A percentile compares a stretch with the other conserved stretches of the same genome.
These are phyloP conservation scores for Macrostomum lignano DNA, from an alignment of 1,140 invertebrate species.

Conservation along the genomic window DNA sequence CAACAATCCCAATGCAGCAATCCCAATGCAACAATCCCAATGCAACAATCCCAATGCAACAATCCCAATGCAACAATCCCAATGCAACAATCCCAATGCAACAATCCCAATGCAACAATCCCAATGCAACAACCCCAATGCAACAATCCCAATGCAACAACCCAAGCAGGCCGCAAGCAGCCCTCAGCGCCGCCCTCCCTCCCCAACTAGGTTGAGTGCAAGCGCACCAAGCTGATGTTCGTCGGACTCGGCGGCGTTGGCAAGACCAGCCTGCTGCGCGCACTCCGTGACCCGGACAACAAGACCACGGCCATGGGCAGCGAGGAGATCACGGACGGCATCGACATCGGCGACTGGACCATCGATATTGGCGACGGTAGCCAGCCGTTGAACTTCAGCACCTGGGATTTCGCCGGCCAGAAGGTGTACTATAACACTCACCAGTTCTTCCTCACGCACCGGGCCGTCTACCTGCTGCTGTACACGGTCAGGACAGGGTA, in stretches of 20 bases:
- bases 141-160: too few species aligned
- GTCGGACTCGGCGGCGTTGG: conserved; percentile 24
- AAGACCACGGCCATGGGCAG: conserved; percentile 11
- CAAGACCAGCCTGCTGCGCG: conserved; percentile 19
- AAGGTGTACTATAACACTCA: conserved; percentile 28
- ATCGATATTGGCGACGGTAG: conserved; percentile 8
- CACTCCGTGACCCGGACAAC: conserved; percentile 10
- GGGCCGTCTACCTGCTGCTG: conserved; percentile 21
- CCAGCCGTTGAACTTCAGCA: conserved; percentile 8
- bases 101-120: too few species aligned
- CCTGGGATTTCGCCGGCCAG: conserved; percentile 27
- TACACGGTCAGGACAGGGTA: conserved; percentile 23
- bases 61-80: too few species aligned
- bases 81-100: too few species aligned
- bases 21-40: too few species aligned
- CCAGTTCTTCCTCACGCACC: conserved; percentile 25
- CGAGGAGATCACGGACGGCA: conserved; percentile 21
- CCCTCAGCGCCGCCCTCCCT: too few species aligned
- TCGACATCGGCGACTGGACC: conserved; percentile 18
- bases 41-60: too few species aligned
- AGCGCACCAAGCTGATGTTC: conserved; percentile 14
- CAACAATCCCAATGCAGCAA: too few species aligned
- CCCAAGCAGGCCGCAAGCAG: too few species aligned
- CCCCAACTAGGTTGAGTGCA: conserved; percentile 5
- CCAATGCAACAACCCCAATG: too few species aligned